Evolutionary conservation across 2,113 vertebrate species (phyloP), one percentile per base, ranked within the genome.

Genomic region (pig (Sus scrofa)): DNA sequence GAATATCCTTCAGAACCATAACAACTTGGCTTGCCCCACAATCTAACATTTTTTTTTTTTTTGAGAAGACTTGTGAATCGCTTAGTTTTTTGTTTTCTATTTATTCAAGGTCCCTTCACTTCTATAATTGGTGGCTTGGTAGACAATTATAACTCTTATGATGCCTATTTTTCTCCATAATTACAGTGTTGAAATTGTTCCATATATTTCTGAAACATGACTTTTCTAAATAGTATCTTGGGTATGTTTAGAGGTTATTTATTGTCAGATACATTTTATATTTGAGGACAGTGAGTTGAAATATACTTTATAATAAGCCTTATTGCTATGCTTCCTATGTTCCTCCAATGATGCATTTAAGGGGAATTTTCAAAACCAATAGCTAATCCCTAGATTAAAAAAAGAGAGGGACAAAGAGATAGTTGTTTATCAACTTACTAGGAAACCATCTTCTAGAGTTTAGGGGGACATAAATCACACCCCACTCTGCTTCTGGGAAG

Each of bases 371-470:
- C 19, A 82, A 62, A 54, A 67, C 70, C 65, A 89, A 27, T 86
- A 30, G 75, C 85, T 90, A 96, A 82, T 67, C 82, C 81, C 34
- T 58, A 83, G 67, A 75, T 94, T 78, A 58, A 84, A 86, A 83
- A 63, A 13, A n/a, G 1, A 26, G 22, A n/a, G n/a, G n/a, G n/a
- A n/a, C n/a, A n/a, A 8, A 44, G 91, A 88, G 79, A 71, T 10
- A 89, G 54, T 74, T 96, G 73, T 93, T 97, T 90, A 88, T 97
- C 94, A 97, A 22, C 81, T 96, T 96, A 91, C 78, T 87, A 82
- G 75, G 90, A 88, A 97, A 86, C 92, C 77, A 94, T 90, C 88
- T 96, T 88, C 54, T 39, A 82, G 22, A 34, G 26, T 14, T 52
- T 50, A 63, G 19, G 65, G 58, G 83, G 60, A 65, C 71, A 93